phyloP scores from a whole-genome alignment of 2,888 invertebrate genomes.

The Ommatoiulus sabulosus region DNA sequence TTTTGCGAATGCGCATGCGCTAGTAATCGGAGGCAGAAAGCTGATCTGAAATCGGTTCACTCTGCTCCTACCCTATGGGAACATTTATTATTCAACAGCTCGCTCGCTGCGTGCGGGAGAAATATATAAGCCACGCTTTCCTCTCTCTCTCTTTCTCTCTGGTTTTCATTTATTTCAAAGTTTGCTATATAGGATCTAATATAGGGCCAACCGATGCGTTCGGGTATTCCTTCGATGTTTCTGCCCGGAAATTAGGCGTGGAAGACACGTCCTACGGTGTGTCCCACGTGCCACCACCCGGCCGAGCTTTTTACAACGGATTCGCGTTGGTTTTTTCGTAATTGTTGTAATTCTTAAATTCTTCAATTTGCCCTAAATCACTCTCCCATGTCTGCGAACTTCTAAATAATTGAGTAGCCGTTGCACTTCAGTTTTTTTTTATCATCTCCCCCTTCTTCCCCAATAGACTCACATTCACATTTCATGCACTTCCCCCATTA shows the following conservation, averaged over 20 bases:
- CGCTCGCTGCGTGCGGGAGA: constrained; percentile 8
- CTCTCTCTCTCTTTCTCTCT: constrained; percentile 9
- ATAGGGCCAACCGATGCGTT: constrained; percentile 3
- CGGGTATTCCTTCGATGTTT: neutral
- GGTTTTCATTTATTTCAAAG: constrained; percentile 13
- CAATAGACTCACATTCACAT: constrained; percentile 36
- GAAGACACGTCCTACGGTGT: constrained; percentile 21
- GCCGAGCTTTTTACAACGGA: neutral
- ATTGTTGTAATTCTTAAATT: constrained; percentile 52
- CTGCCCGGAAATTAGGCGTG: neutral
- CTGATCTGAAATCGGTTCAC: too few species aligned
- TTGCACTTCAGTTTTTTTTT: constrained; percentile 7
- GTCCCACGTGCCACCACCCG: constrained; percentile 11
- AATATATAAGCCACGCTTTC: neutral
- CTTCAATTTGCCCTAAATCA: constrained; percentile 53
- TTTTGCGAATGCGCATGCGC: too few species aligned
- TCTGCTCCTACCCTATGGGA: too few species aligned
- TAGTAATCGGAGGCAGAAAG: too few species aligned
- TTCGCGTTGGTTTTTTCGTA: neutral
- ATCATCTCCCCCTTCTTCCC: neutral
- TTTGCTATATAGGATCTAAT: neutral
- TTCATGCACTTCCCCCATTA: constrained; percentile 31
- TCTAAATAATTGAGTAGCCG: constrained; percentile 44
- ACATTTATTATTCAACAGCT: constrained; percentile 47
- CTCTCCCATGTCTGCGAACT: constrained; percentile 46